Conservation (phyloP, 2,888 invertebrate species). For the Aphodius granarius region DNA sequence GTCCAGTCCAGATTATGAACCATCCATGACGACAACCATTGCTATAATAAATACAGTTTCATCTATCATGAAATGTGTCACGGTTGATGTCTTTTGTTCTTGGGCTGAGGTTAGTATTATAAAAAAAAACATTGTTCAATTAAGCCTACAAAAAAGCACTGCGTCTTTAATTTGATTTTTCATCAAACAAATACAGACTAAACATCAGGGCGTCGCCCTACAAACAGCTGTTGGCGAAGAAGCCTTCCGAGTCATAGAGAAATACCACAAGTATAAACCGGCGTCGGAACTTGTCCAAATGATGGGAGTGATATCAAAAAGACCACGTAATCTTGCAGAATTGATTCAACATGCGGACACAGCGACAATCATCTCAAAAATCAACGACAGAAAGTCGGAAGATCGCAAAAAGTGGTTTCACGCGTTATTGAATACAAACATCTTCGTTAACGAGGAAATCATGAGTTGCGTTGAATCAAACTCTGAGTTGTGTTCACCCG, state of each 20-base stretch:
- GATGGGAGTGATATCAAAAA: constrained; percentile 44
- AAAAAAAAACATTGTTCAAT: neutral
- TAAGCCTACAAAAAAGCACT: no score
- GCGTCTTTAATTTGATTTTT: no score
- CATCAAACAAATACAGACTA: constrained; percentile 35
- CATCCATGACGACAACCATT: constrained; percentile 37
- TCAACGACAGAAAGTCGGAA: constrained; percentile 40
- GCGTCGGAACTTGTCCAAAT: constrained; percentile 43
- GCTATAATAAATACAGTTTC: constrained; percentile 38
- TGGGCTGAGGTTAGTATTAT: constrained; percentile 48
- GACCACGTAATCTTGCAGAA: constrained; percentile 47
- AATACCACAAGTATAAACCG: constrained; percentile 41
- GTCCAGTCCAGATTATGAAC: constrained; percentile 31
- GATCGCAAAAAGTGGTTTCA: constrained; percentile 48
- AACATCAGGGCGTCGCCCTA: constrained; percentile 40
- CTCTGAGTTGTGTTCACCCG: constrained; percentile 42
- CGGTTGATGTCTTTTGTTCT: constrained; percentile 45
- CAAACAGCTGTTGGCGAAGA: constrained; percentile 44
- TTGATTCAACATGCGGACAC: constrained; percentile 43
- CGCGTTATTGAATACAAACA: constrained; percentile 42
- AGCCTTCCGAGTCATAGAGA: constrained; percentile 45
- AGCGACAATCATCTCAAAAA: constrained; percentile 42
- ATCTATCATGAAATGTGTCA: constrained; percentile 41
- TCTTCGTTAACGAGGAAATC: constrained; percentile 41
- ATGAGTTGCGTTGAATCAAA: constrained; percentile 42